Conservation (phyloP, 64 coral and sea anemone species). For the Pocillopora verrucosa region DNA sequence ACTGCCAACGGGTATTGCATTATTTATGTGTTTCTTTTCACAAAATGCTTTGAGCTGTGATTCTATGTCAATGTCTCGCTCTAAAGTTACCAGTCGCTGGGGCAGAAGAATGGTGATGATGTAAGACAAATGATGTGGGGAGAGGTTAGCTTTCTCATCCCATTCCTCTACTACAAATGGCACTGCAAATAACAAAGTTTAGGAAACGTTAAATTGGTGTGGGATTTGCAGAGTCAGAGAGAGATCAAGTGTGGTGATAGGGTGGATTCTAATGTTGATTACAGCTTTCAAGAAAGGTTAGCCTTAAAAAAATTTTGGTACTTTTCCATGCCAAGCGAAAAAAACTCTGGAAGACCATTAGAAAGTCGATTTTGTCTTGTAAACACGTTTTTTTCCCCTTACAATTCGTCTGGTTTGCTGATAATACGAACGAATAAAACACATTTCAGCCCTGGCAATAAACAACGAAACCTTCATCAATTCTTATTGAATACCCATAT, state of each 20-base stretch:
- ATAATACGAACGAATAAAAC: neutral
- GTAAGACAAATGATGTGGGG: slow-evolving; percentile 57
- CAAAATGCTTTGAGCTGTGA: slow-evolving; percentile 64
- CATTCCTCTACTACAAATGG: slow-evolving; percentile 50
- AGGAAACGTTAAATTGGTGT: neutral
- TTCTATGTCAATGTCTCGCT: slow-evolving; percentile 49
- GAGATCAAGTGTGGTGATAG: neutral
- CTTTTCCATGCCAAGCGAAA: slow-evolving; percentile 1
- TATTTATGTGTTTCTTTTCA: slow-evolving; percentile 35
- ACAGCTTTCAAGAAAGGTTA: neutral
- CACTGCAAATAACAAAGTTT: slow-evolving; percentile 49
- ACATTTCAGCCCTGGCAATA: neutral
- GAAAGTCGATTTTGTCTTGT: slow-evolving; percentile 8
- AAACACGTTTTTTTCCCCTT: neutral
- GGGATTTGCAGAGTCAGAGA: neutral
- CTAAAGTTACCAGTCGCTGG: slow-evolving; percentile 48
- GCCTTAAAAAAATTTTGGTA: neutral
- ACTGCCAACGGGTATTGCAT: slow-evolving; percentile 46
- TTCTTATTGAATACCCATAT: slow-evolving; percentile 11
- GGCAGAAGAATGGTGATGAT: slow-evolving; percentile 44
- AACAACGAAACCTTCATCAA: neutral
- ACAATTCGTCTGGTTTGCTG: neutral
- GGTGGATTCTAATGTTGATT: neutral
- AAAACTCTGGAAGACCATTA: neutral
- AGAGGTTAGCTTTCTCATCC: slow-evolving; percentile 47